Evolutionary conservation across 2,888 invertebrate genomes (phyloP).

Genomic region (Escarpia spicata): DNA sequence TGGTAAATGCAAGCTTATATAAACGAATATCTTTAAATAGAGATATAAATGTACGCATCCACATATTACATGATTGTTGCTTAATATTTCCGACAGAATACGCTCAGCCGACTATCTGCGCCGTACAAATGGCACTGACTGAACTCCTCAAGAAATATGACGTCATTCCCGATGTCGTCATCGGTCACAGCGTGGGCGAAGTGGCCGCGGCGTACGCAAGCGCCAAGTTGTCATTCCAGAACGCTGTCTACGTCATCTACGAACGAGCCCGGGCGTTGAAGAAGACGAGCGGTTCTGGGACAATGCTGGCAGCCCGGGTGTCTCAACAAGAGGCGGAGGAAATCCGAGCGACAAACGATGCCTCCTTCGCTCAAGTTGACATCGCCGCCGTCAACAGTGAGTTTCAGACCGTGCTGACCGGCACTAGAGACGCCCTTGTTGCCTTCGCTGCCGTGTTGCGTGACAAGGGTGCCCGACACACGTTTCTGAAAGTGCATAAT

Average conservation of each 20-base stretch:
- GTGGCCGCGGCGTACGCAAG: not conserved
- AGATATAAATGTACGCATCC: not conserved
- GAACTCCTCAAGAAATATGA: not conserved
- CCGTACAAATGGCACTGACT: not conserved
- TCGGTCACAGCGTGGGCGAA: constrained; percentile 20
- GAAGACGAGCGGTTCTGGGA: not conserved
- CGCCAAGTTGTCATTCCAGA: not conserved
- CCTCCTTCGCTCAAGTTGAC: not conserved
- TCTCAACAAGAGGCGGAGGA: constrained; percentile 14
- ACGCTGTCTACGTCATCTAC: constrained; percentile 17
- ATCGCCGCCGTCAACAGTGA: constrained; percentile 13
- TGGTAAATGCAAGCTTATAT: not conserved
- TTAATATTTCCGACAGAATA: not conserved
- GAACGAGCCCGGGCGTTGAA: constrained; percentile 4
- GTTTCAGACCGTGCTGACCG: not conserved
- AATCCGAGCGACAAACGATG: not conserved
- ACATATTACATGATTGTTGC: not conserved
- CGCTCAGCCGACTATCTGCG: not conserved
- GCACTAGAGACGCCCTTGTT: not conserved
- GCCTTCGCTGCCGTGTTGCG: not conserved
- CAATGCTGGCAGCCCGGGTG: not conserved
- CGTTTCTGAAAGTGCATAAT: not conserved
- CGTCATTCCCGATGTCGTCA: constrained; percentile 14
- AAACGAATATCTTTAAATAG: not conserved
- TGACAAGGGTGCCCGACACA: not conserved